phyloP scores from a whole-genome alignment of 2,797 vertebrate species.

The Chlorospingus semifuscus region DNA sequence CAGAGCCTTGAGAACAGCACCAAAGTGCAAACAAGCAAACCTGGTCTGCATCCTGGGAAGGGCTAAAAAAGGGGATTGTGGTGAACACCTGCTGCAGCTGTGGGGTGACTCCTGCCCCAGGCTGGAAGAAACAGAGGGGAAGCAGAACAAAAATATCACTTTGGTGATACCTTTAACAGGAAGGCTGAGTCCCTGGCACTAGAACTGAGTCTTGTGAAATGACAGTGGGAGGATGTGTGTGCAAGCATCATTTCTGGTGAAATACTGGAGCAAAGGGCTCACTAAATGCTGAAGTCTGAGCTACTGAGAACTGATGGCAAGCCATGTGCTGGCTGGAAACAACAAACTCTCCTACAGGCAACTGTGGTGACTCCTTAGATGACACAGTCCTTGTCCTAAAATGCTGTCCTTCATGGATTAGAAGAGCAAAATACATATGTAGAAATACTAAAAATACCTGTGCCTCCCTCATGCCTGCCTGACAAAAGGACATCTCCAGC shows the following conservation, averaged over 20 bases:
- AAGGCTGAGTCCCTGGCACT: neutral
- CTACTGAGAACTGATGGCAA: neutral
- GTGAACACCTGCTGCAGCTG: neutral
- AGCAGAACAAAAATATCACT: neutral
- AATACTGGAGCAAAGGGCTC: neutral
- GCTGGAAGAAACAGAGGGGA: neutral
- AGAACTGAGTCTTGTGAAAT: neutral
- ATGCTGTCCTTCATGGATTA: neutral
- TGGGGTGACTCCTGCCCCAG: neutral
- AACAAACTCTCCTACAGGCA: neutral
- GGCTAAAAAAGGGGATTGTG: neutral
- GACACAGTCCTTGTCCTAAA: neutral
- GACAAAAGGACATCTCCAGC: constrained; percentile 15
- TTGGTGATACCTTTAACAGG: neutral
- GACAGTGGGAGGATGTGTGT: neutral
- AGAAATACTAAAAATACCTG: constrained; percentile 32
- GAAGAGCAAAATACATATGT: neutral
- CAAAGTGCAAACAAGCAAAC: neutral
- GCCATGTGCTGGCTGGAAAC: neutral
- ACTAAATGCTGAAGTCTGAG: neutral
- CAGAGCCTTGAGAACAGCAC: neutral
- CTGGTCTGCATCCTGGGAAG: neutral
- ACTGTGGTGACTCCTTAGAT: neutral
- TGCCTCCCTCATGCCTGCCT: neutral
- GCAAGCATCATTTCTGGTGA: neutral